These are phyloP conservation scores for Ectropis crepuscularia DNA, from an alignment of 2,888 invertebrate species.

Conservation along the genomic window DNA sequence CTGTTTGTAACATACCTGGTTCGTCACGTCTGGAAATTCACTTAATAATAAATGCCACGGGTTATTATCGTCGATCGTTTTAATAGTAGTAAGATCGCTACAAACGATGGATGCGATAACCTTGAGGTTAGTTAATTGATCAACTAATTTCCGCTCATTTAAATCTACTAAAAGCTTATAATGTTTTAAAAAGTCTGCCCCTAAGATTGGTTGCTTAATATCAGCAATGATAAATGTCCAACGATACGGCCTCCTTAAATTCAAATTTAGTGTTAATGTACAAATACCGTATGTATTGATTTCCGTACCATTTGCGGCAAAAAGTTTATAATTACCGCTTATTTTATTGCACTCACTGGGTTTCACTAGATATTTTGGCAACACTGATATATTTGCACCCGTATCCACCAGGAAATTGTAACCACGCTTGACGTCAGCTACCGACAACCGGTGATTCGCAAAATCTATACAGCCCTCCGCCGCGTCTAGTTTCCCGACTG, in stretches of 20 bases:
- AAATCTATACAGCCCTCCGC: no score
- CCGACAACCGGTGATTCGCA: slow-evolving; percentile 5
- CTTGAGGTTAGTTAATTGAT: not conserved
- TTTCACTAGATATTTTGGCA: slow-evolving; percentile 1
- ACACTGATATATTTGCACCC: slow-evolving; percentile 11
- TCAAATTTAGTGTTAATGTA: slow-evolving; percentile 36
- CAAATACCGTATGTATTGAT: slow-evolving; percentile 34
- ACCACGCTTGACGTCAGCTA: not conserved
- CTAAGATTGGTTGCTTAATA: slow-evolving; percentile 43
- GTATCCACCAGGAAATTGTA: not conserved
- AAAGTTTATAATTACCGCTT: slow-evolving; percentile 32
- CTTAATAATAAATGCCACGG: no score
- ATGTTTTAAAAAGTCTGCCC: slow-evolving; percentile 44
- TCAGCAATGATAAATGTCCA: slow-evolving; percentile 44
- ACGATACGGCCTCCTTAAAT: slow-evolving; percentile 36
- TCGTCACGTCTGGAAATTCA: no score
- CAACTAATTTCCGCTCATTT: not conserved
- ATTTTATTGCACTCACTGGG: not conserved
- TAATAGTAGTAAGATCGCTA: no score
- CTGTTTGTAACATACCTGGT: no score
- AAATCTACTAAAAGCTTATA: slow-evolving; percentile 44
- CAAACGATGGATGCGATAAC: no score
- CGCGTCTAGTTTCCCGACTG: no score
- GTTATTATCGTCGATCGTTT: no score
- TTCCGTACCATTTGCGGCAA: slow-evolving; percentile 38